Conservation (phyloP, 2,888 invertebrate genomes). For the Clunio marinus region DNA sequence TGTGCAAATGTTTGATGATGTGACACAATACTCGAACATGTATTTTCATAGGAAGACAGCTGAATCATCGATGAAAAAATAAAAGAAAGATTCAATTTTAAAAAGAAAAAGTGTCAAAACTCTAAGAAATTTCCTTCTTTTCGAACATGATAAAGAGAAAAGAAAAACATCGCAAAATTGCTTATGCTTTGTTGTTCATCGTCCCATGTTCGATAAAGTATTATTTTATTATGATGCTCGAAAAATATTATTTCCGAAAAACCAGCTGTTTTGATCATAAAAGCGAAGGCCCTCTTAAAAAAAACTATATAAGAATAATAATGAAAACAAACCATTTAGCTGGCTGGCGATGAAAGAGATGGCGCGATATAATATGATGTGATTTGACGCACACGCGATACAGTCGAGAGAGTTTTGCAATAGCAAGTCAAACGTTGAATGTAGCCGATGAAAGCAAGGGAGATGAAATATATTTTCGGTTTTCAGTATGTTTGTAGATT, state of each 20-base stretch:
- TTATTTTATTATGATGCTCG: constrained; percentile 23
- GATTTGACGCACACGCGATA: background rate
- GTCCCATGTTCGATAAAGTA: too few relatives aligned
- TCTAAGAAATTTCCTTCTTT: too few relatives aligned
- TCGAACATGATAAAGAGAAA: background rate
- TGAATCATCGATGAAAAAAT: too few relatives aligned
- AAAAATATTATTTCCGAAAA: constrained; percentile 20
- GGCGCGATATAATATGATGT: constrained; percentile 29
- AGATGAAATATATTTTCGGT: constrained; percentile 31
- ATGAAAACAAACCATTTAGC: constrained; percentile 39
- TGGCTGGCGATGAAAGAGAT: constrained; percentile 35
- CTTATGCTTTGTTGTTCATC: too few relatives aligned
- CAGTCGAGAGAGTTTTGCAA: background rate
- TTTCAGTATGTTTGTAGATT: constrained; percentile 25
- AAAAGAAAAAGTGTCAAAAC: too few relatives aligned
- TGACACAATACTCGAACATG: too few relatives aligned
- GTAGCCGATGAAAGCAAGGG: constrained; percentile 35
- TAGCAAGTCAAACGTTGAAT: background rate
- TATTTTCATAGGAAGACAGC: background rate
- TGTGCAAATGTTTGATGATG: constrained; percentile 6
- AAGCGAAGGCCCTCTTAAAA: background rate
- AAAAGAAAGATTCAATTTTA: too few relatives aligned
- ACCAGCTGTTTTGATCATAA: constrained; percentile 36
- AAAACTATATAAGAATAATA: constrained; percentile 35
- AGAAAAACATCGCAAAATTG: background rate